Percentiles rank a stretch among this genome's conserved stretches.
Conservation (phyloP, 2,113 vertebrate species). For the Chrysochloris asiatica region DNA sequence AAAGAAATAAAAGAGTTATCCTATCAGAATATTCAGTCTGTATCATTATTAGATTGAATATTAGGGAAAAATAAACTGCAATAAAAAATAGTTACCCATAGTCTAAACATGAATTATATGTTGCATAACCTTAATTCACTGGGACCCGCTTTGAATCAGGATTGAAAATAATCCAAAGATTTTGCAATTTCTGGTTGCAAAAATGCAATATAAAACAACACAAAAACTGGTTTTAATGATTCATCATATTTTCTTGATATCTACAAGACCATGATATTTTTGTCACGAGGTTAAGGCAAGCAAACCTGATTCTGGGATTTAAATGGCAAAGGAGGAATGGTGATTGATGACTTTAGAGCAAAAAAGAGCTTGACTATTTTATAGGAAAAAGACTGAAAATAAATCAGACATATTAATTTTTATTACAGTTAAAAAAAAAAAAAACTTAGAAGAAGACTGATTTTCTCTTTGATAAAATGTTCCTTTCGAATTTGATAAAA, state of each 20-base stretch:
- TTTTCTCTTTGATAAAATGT: neutral
- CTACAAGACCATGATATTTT: constrained; percentile 14
- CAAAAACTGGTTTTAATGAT: neutral
- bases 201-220: neutral
- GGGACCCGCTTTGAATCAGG: neutral
- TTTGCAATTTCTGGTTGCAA: neutral
- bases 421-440: constrained; percentile 28
- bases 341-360: neutral
- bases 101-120: neutral
- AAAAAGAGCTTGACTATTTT: neutral
- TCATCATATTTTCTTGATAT: constrained; percentile 12
- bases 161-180: neutral
- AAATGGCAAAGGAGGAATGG: neutral
- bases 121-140: neutral
- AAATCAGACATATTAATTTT: neutral
- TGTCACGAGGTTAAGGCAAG: neutral
- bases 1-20: no score
- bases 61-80: neutral
- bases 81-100: neutral
- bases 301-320: neutral
- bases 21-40: neutral
- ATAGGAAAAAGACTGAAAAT: neutral
- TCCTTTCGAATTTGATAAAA: constrained; percentile 4
- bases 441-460: neutral
- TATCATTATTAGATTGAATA: neutral